Evolutionary conservation across 2,888 invertebrate species (phyloP).

Genomic region (Cheilosia variabilis): DNA sequence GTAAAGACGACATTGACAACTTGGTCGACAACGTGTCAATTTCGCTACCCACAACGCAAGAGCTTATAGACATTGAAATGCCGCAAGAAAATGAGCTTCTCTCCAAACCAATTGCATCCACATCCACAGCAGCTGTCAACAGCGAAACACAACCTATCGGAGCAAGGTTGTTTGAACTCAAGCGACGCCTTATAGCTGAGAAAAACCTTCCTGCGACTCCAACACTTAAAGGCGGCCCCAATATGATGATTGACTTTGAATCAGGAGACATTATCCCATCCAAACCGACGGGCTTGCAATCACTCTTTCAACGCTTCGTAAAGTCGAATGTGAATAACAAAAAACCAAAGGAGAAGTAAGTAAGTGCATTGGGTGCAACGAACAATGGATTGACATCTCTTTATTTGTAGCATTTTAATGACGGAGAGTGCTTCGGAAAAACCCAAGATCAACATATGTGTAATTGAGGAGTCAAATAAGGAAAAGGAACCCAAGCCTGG

Average conservation of each 20-base stretch:
- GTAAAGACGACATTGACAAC: conserved; percentile 15
- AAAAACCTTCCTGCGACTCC: conserved; percentile 82
- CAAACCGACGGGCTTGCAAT: conserved; percentile 86
- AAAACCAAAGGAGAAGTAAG: conserved; percentile 84
- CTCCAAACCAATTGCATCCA: conserved; percentile 67
- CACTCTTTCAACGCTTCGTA: conserved; percentile 89
- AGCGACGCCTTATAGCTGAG: conserved; percentile 51
- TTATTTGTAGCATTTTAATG: conserved; percentile 82
- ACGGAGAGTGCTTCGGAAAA: conserved; percentile 84
- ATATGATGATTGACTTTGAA: conserved; percentile 87
- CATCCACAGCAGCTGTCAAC: conserved; percentile 45
- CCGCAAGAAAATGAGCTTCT: conserved; percentile 1
- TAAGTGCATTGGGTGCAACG: background rate
- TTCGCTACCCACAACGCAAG: conserved; percentile 30
- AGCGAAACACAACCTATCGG: background rate
- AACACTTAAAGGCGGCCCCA: conserved; percentile 85
- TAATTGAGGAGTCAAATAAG: conserved; percentile 78
- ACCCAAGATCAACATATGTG: conserved; percentile 79
- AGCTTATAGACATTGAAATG: conserved; percentile 39
- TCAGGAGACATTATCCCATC: conserved; percentile 82
- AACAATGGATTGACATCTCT: background rate
- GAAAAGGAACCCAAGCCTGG: conserved; percentile 86
- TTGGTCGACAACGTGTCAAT: conserved; percentile 2
- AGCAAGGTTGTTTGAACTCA: conserved; percentile 39
- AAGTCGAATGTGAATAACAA: conserved; percentile 87